phyloP scores from a whole-genome alignment of 2,888 invertebrate genomes.

The Cephus sareptanus region DNA sequence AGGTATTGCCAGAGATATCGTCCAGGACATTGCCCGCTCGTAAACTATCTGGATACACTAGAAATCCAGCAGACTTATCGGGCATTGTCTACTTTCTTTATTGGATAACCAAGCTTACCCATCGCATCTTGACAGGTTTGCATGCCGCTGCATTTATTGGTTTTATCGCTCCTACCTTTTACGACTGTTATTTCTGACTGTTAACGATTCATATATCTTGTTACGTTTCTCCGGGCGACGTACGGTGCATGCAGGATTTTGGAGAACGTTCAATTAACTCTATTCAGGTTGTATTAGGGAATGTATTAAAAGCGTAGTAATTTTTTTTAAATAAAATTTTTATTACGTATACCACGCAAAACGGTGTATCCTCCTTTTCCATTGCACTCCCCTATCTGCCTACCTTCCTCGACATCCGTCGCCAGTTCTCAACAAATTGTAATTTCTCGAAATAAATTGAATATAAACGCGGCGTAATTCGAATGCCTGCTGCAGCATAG shows the following conservation, averaged over 20 bases:
- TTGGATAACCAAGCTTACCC: slow-evolving; percentile 22
- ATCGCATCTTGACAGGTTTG: slow-evolving; percentile 22
- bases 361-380: not conserved
- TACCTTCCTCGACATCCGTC: not conserved
- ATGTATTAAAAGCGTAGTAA: not conserved
- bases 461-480: slow-evolving; percentile 62
- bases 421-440: slow-evolving; percentile 59
- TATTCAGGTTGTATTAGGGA: not conserved
- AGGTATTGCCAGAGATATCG: not conserved
- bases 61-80: not conserved
- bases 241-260: not conserved
- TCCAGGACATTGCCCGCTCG: not conserved
- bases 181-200: not conserved
- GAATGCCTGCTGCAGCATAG: slow-evolving; percentile 59
- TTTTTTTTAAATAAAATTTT: not conserved
- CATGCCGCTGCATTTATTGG: slow-evolving; percentile 23
- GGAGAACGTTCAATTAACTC: not conserved
- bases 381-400: not conserved
- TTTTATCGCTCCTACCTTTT: slow-evolving; percentile 14
- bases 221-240: not conserved
- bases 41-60: not conserved
- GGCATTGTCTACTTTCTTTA: slow-evolving; percentile 17
- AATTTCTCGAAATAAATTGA: slow-evolving; percentile 64
- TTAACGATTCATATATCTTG: not conserved
- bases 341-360: not conserved